Evolutionary conservation across 2,797 vertebrate species (phyloP).

Genomic region (Periparus ater): DNA sequence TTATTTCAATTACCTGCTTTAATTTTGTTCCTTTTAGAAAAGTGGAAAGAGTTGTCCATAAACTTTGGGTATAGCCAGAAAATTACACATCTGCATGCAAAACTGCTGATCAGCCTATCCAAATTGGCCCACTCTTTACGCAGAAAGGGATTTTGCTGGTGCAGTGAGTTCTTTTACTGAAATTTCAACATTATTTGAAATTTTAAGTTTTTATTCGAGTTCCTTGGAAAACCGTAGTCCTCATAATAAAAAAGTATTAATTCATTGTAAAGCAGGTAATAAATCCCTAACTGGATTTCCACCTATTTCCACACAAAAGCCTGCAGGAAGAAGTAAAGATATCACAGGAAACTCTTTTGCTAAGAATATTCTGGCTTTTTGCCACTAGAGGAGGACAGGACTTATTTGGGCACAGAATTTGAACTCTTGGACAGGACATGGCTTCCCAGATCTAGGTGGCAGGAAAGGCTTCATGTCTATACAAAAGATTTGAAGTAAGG

Average conservation of each 20-base stretch:
- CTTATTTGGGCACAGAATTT: neutral
- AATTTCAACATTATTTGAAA: neutral
- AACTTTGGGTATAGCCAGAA: neutral
- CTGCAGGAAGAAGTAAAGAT: slow-evolving; percentile 35
- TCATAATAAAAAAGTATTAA: neutral
- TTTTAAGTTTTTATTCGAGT: neutral
- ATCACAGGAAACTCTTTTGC: slow-evolving; percentile 43
- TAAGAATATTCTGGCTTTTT: slow-evolving; percentile 38
- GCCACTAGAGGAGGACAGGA: neutral
- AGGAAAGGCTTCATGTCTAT: slow-evolving; percentile 6
- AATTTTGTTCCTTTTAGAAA: neutral
- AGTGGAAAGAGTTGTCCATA: neutral
- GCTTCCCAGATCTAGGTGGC: neutral
- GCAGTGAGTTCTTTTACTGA: neutral
- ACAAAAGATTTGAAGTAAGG: neutral
- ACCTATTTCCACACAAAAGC: slow-evolving; percentile 8
- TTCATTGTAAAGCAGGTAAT: neutral
- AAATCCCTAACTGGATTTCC: neutral
- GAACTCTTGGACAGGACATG: neutral
- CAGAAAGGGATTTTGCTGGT: neutral
- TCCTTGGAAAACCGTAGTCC: neutral
- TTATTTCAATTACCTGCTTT: neutral
- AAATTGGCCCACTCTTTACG: neutral
- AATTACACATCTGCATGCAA: neutral
- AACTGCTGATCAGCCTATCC: neutral